Base-by-base conservation (phyloP, 2,888 invertebrate genomes). In the Tinea trinotella region DNA sequence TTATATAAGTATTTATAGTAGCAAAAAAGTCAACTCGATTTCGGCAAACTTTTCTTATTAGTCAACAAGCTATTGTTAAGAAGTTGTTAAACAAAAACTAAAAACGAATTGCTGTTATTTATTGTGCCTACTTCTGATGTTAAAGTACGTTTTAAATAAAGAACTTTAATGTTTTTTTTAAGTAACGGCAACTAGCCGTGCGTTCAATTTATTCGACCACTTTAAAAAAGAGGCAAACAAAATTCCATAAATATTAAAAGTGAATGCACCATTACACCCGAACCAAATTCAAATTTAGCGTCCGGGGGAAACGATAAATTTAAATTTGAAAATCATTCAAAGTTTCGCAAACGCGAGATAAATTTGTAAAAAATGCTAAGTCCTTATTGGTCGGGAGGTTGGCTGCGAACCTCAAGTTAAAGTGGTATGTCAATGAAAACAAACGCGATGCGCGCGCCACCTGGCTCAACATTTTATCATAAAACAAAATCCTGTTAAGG, bases 371-470 rank as follows among this genome's bases (percentile, higher is more conserved):
- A 40, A 46, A 46, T 19, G n/a, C 17, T 3, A 19, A 3, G 3
- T 46, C 19, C 18, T n/a, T 17, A 46, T 46, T 46, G 46, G 46
- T 46, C 7, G 46, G 13, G 17, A n/a, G 13, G 19, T 46, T 19
- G 10, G 15, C 4, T 10, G 19, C 17, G 15, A 46, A 9, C 46
- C 17, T 46, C 17, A 55, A 55, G 40, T 55, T 55, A 44, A 20
- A 52, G 22, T 55, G 55, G 44, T 15, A 30, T 52, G 55, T 52
- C 55, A 55, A 54, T 54, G 54, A 10, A 49, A 54, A 22, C 22
- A 48, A 53, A 44, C 17, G 46, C 46, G 46, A 46, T 17, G 46
- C 46, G 46, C 19, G 46, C 46, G 46, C 46, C 46, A 46, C 46
- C 46, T 46, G 46, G 3, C 46, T n/a, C 46, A 40, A 40, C 46